Base-by-base conservation (phyloP, 2,113 vertebrate species). In the Castor canadensis region DNA sequence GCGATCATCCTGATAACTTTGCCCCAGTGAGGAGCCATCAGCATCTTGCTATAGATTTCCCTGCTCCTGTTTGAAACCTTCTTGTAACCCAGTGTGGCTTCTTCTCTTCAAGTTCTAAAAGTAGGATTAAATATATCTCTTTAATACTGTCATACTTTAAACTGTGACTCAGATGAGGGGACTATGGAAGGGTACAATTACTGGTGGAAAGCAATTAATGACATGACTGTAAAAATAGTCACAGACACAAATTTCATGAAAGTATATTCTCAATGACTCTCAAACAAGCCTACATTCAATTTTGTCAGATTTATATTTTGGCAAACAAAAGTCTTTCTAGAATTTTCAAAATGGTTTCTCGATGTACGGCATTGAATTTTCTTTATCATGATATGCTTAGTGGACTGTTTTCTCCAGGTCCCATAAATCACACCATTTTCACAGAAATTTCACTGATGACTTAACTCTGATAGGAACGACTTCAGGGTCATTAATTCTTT, bases 71-170 rank as follows among this genome's bases (percentile, higher is more conserved):
- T 96, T 93, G 95, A 96, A 64, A 94, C 69, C 67, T 98, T 87
- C 62, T 75, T 98, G 96, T 96, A 90, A 97, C 85, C 58, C 95
- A 94, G 56, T 58, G 58, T 75, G 88, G 45, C 43, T 96, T 94
- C 62, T 96, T 38, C 19, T 91, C 52, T 3, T 6, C 5, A 30
- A 77, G 89, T 60, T 96, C 69, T 58, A 88, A 88, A 89, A 66
- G 24, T 69, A 64, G 71, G 85, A 97, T 97, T 85, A 97, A 97
- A 66, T 73, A 64, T 92, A 93, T 71, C 76, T 43, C 87, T 93
- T 97, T 79, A 97, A 97, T 96, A 97, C 97, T 89, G 88, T 97
- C 62, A 88, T 76, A 95, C 94, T 95, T 97, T 83, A 97, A 97
- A 80, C 85, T 91, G 35, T 75, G 87, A 73, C 58, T 97, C 81